phyloP scores from a whole-genome alignment of 2,888 invertebrate genomes.

The Monoplex corrugatus region DNA sequence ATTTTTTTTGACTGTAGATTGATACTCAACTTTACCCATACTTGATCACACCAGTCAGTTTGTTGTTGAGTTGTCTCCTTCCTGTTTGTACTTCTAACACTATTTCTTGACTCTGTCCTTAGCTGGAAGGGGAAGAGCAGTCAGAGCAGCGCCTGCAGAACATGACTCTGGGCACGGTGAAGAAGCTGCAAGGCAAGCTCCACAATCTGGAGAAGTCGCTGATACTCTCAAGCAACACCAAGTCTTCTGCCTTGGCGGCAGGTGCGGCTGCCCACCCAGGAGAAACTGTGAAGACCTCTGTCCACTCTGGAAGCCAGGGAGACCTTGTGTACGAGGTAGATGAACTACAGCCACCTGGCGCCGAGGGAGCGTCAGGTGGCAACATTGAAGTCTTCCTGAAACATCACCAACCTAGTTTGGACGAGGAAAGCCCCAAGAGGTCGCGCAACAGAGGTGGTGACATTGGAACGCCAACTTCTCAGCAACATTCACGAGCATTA shows the following conservation, averaged over 20 bases:
- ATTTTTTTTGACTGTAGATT: too few species aligned
- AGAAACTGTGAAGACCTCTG: neutral
- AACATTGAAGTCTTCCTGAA: neutral
- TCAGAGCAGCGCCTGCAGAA: constrained; percentile 57
- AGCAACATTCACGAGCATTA: neutral
- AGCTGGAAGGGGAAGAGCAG: constrained; percentile 64
- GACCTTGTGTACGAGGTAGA: neutral
- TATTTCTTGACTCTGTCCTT: too few species aligned
- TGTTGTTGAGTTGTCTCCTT: too few species aligned
- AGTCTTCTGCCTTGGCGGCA: neutral
- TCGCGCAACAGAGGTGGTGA: neutral
- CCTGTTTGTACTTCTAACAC: too few species aligned
- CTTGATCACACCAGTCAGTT: too few species aligned
- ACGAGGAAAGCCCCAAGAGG: neutral
- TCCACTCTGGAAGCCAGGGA: neutral
- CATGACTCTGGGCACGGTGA: constrained; percentile 68
- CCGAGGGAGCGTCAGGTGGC: neutral
- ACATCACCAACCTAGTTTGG: too few species aligned
- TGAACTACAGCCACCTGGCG: constrained; percentile 8
- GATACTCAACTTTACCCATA: too few species aligned
- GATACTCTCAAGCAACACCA: neutral
- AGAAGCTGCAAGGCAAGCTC: constrained; percentile 69
- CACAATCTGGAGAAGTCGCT: constrained; percentile 63
- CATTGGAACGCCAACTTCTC: neutral
- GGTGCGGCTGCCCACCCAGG: neutral